Percentiles rank a stretch among this genome's conserved stretches.
These are phyloP conservation scores for Notiomystis cincta DNA, from an alignment of 2,113 vertebrate species.

Conservation along the genomic window DNA sequence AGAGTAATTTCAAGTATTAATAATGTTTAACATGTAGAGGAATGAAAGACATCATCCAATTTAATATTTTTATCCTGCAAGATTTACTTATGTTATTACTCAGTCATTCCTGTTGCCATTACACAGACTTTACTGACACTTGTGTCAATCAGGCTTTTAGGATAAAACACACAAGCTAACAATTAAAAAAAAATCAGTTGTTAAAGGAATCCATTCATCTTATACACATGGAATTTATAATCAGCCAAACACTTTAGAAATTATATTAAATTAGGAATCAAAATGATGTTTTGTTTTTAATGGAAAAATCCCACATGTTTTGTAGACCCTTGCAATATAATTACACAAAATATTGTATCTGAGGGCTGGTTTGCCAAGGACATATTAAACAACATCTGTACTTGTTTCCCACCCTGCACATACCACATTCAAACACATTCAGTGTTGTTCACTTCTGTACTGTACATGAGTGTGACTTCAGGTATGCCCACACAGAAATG, in stretches of 20 bases:
- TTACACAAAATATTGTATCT: not conserved
- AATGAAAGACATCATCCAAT: not conserved
- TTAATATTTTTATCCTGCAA: not conserved
- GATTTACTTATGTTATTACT: not conserved
- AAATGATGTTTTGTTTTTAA: rapidly evolving
- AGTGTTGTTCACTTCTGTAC: not conserved
- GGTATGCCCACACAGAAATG: not conserved
- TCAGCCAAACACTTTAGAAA: not conserved
- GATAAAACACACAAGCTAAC: not conserved
- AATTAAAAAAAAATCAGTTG: not conserved
- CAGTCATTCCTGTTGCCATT: not conserved
- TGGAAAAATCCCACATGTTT: not conserved
- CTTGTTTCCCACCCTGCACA: not conserved
- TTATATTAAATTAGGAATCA: not conserved
- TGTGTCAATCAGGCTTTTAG: not conserved
- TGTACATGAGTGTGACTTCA: not conserved
- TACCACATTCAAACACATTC: not conserved
- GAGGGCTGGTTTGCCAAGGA: not conserved
- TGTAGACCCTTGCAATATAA: not conserved
- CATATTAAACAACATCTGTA: not conserved
- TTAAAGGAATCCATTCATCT: not conserved
- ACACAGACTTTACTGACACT: not conserved
- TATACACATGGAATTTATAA: not conserved
- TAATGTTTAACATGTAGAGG: not conserved
- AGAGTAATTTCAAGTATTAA: not conserved